These are phyloP conservation scores for Festucalex cinctus DNA, from an alignment of 2,113 vertebrate species.

Conservation along the genomic window DNA sequence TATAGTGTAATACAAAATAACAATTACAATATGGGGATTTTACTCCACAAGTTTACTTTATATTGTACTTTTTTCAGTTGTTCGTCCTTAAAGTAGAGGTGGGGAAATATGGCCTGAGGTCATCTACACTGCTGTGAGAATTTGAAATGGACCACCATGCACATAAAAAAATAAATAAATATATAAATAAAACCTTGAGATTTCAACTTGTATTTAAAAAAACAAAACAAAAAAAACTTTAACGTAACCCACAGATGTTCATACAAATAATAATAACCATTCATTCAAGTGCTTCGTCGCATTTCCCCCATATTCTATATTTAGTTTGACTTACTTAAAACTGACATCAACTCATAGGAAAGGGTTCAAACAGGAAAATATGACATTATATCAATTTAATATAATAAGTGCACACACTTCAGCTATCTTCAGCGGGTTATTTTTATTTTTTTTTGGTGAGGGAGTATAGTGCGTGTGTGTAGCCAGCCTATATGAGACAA, in stretches of 20 bases:
- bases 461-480: background rate
- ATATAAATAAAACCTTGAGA: too few species aligned
- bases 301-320: background rate
- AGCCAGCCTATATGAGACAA: constrained; percentile 34
- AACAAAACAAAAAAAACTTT: background rate
- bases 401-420: background rate
- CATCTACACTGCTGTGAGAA: too few species aligned
- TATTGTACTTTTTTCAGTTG: background rate
- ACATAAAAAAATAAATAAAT: too few species aligned
- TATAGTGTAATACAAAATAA: background rate
- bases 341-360: background rate
- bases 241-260: background rate
- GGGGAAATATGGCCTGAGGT: background rate
- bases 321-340: background rate
- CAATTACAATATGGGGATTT: background rate
- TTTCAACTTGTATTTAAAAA: too few species aligned
- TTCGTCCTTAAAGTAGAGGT: background rate
- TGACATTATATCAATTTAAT: background rate
- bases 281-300: background rate
- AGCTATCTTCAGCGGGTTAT: background rate
- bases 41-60: background rate
- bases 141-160: background rate
- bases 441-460: background rate
- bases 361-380: background rate
- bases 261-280: background rate